phyloP scores from a whole-genome alignment of 2,888 invertebrate genomes.

The Polia nebulosa region DNA sequence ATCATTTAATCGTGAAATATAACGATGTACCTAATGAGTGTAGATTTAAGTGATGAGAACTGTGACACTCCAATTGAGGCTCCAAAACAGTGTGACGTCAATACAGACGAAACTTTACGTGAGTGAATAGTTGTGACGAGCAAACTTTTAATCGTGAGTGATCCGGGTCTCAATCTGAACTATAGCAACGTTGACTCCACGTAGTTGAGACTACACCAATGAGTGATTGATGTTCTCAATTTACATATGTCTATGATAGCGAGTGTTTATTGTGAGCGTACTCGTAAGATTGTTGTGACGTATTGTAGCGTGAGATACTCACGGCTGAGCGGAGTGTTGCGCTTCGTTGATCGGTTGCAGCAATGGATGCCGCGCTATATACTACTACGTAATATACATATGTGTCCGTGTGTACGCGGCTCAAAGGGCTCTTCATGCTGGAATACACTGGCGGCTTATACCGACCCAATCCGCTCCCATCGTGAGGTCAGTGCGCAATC shows the following conservation, averaged over 20 bases:
- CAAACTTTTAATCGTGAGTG: constrained; percentile 17
- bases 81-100: constrained; percentile 11
- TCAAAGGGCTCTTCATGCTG: constrained; percentile 40
- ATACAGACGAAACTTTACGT: constrained; percentile 7
- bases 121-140: constrained; percentile 22
- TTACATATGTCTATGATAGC: constrained; percentile 20
- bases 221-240: constrained; percentile 25
- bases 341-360: constrained; percentile 48
- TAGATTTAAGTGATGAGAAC: constrained; percentile 18
- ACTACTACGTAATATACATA: constrained; percentile 35
- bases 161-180: background rate
- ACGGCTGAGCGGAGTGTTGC: constrained; percentile 43
- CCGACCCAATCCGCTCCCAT: constrained; percentile 18
- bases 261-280: constrained; percentile 45
- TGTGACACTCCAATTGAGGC: constrained; percentile 4
- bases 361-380: constrained; percentile 10
- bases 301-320: constrained; percentile 42
- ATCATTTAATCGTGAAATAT: background rate
- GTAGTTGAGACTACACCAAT: background rate
- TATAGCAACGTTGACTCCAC: background rate
- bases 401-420: constrained; percentile 32
- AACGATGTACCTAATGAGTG: background rate
- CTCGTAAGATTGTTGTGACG: constrained; percentile 37
- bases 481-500: constrained; percentile 23
- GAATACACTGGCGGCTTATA: constrained; percentile 50